Conservation (phyloP, 2,888 invertebrate species). For the Lasius fuliginosus region DNA sequence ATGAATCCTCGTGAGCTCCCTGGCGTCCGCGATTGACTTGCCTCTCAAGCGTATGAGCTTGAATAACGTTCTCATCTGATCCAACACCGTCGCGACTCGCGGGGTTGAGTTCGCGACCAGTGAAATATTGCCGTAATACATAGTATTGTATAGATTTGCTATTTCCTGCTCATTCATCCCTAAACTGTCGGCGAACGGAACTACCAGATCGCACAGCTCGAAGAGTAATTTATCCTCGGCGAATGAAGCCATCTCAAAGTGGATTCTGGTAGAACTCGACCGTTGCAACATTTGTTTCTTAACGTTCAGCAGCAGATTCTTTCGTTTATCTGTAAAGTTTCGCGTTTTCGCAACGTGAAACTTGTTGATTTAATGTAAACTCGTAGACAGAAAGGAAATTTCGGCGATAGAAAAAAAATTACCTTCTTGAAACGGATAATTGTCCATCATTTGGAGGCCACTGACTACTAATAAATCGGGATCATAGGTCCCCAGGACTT, state of each 20-base stretch:
- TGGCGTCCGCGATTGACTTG: slow-evolving; percentile 85
- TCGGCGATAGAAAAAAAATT: slow-evolving; percentile 70
- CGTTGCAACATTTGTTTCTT: slow-evolving; percentile 90
- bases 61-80: slow-evolving; percentile 93
- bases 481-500: slow-evolving; percentile 88
- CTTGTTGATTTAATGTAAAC: background rate
- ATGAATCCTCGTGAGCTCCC: slow-evolving; percentile 92
- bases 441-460: slow-evolving; percentile 96
- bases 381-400: background rate
- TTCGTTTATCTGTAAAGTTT: slow-evolving; percentile 88
- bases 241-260: slow-evolving; percentile 96
- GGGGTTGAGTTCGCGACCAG: slow-evolving; percentile 93
- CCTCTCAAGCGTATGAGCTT: slow-evolving; percentile 87
- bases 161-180: slow-evolving; percentile 97
- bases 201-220: slow-evolving; percentile 89
- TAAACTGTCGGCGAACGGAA: slow-evolving; percentile 93
- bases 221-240: slow-evolving; percentile 91
- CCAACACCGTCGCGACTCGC: slow-evolving; percentile 92
- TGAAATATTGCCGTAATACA: slow-evolving; percentile 91
- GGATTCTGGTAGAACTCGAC: slow-evolving; percentile 89
- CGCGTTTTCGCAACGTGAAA: background rate
- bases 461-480: slow-evolving; percentile 93
- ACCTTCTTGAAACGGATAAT: slow-evolving; percentile 90
- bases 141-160: slow-evolving; percentile 91
- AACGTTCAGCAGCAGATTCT: slow-evolving; percentile 89